Base-by-base conservation (phyloP, 2,113 vertebrate species). In the Gallinago undulata region DNA sequence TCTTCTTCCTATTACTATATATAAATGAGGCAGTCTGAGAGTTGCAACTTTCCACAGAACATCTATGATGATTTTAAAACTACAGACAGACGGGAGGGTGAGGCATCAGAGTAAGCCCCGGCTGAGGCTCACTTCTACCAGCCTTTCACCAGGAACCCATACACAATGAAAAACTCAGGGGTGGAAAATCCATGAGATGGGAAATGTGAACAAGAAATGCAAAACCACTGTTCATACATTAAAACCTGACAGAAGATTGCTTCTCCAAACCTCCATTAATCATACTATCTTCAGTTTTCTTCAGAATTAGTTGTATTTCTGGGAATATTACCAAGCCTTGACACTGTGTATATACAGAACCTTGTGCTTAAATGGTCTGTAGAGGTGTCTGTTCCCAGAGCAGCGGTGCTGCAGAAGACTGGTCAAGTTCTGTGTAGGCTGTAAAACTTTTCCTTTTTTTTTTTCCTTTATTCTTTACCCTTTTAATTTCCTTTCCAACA, bases 401-500 rank as follows among this genome's bases (percentile, higher is more conserved):
- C 19, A 69, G 35, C 11, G 70, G 84, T 76, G 66, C 80, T 78
- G 66, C 70, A 45, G 19, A 19, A 87, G 35, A 75, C 28, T 15
- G 22, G 55, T 37, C 81, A 91, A 85, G 15, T 18, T 76, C 57
- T 19, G 24, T 25, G 8, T 2, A 69, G 17, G 41, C 3, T 80
- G 28, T 33, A 77, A 69, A 83, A 67, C 21, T 55, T 80, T 2
- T 72, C 15, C 23, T 62, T 68, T 8, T 13, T 41, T 2, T 28
- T 48, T 68, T 56, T 19, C 2, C 37, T 70, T 96, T 89, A 84
- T 87, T 94, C 53, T 91, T 96, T 72, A 91, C 45, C 69, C 47
- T 87, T 89, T 88, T 25, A 12, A 83, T 45, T 78, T 96, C 74
- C 70, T 87, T 94, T 76, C 78, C 78, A 87, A 55, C 56, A 74